Evolutionary conservation across 2,888 invertebrate species (phyloP).

Genomic region (Caenorhabditis macrosperma): DNA sequence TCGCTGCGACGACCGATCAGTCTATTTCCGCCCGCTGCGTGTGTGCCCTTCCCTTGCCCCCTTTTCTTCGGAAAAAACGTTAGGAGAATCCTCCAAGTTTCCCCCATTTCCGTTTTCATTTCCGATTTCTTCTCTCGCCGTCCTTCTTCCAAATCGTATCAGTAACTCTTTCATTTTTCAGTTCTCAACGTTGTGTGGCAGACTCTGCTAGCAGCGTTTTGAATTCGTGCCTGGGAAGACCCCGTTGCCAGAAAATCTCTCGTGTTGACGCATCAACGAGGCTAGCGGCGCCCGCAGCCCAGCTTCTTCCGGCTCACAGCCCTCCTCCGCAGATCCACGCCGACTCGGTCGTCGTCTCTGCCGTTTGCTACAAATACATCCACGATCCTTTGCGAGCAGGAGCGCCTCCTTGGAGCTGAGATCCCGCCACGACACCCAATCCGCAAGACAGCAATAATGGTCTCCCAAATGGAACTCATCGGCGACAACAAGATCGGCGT

Average conservation of each 20-base stretch:
- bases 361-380: constrained; percentile 34
- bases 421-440: constrained; percentile 23
- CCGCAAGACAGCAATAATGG: constrained; percentile 4
- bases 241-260: constrained; percentile 70
- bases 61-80: too few species aligned
- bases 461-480: constrained; percentile 67
- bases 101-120: too few species aligned
- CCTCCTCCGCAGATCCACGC: constrained; percentile 20
- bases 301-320: constrained; percentile 49
- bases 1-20: constrained; percentile 33
- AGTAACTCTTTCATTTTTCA: constrained; percentile 29
- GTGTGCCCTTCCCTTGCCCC: constrained; percentile 2
- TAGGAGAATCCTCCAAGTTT: too few species aligned
- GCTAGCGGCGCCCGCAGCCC: constrained; percentile 67
- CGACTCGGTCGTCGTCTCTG: constrained; percentile 30
- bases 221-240: constrained; percentile 50
- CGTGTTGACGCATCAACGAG: constrained; percentile 47
- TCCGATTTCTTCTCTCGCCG: background rate
- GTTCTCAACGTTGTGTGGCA: constrained; percentile 52
- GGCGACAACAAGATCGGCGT: constrained; percentile 65
- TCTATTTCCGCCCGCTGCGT: constrained; percentile 12
- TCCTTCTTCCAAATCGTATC: background rate
- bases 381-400: constrained; percentile 50
- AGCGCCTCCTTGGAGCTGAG: constrained; percentile 64
- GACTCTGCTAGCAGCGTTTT: constrained; percentile 51